Percentiles rank a stretch among this genome's conserved stretches.
Conservation (phyloP, 37 sponge, comb jelly and placozoan genomes). For the Spongilla lacustris region DNA sequence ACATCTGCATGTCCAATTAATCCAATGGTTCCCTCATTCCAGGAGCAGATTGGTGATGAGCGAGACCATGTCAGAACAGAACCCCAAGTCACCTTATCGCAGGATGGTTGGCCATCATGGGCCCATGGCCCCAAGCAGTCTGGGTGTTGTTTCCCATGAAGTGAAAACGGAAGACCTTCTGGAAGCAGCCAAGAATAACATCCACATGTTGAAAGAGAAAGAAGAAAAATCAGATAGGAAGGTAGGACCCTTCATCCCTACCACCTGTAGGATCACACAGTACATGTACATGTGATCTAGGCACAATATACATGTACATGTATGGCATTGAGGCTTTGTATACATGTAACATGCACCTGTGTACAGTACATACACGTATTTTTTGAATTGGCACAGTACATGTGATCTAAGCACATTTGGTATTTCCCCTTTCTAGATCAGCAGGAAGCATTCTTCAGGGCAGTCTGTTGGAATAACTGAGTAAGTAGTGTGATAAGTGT, state of each 20-base stretch:
- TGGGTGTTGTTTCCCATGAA: slow-evolving; percentile 10
- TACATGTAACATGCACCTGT: no score
- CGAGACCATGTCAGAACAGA: slow-evolving; percentile 71
- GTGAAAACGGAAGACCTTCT: slow-evolving; percentile 62
- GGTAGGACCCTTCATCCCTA: not conserved
- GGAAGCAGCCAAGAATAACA: slow-evolving; percentile 56
- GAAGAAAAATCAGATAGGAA: slow-evolving; percentile 50
- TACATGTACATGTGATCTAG: not conserved
- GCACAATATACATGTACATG: no score
- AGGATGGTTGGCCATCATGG: not conserved
- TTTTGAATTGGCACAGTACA: no score
- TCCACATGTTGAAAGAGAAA: slow-evolving; percentile 49
- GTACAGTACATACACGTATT: no score
- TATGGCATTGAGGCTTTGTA: no score
- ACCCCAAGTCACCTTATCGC: slow-evolving; percentile 73
- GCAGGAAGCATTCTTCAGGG: not conserved
- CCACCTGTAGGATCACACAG: no score
- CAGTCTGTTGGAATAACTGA: not conserved
- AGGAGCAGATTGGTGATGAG: slow-evolving; percentile 79
- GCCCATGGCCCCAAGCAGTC: not conserved
- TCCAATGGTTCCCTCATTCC: not conserved
- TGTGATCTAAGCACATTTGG: no score
- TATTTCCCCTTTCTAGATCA: not conserved
- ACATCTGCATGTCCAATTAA: no score
- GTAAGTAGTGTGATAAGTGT: no score